Evolutionary conservation across 1,140 invertebrate species (phyloP), one percentile per base, ranked within the genome.

Genomic region (Zaprionus lachaisei): DNA sequence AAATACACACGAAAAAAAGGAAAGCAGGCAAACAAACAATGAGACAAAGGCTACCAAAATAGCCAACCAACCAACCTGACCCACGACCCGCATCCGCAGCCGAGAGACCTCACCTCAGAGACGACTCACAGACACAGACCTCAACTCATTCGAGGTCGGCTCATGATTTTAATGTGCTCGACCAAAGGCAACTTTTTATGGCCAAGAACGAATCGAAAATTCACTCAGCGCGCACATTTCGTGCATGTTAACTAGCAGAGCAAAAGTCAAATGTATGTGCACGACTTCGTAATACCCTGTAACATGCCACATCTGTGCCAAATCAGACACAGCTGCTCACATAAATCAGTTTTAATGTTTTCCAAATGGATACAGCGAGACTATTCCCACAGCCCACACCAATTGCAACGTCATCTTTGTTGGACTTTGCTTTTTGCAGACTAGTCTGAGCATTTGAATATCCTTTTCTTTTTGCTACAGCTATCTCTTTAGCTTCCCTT

Each of bases 171-270:
- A 73, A 78, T 78, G 76, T 58, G 65, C 17, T 74, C 73, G 34
- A 56, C 56, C 28, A 61, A 34, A 34, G 31, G 31, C 31, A 34
- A 1, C 31, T 34, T 34, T 34, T 34, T 34, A 34, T 34, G 47
- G 58, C 15, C 38, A n/a, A 63, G 54, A 75, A 79, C 62, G 79
- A 72, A 87, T 90, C 84, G 81, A 81, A 79, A 79, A 90, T 89
- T 89, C 84, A 89, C 81, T 89, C 84, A 90, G 74, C 83, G 49
- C 64, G 61, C 73, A 68, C 79, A 82, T 82, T 82, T 79, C 60
- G 66, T 68, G 70, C 83, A 89, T 83, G 77, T 83, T 87, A 89
- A 87, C 69, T 65, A 49, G 58, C 38, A 57, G 9, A 17, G 12
- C 17, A 61, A 26, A 11, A 20, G 34, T 31, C 4, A 15, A 11